Evolutionary conservation across 2,888 invertebrate genomes (phyloP).

Genomic region (Orthosia gracilis): DNA sequence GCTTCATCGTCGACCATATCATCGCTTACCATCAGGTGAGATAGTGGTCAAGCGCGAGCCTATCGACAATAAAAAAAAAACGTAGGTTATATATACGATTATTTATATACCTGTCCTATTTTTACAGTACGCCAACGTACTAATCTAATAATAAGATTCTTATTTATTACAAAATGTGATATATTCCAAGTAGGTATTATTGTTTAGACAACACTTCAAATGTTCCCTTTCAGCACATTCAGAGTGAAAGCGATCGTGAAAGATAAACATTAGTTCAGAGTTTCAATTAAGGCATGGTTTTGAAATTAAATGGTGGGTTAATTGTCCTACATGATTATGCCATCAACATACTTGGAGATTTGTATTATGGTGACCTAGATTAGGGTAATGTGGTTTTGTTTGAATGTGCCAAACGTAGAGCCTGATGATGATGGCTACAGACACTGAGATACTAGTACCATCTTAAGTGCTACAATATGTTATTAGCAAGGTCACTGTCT

Average conservation of each 20-base stretch:
- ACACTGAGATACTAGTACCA: not conserved
- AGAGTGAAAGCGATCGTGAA: constrained; percentile 41
- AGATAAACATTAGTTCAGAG: constrained; percentile 50
- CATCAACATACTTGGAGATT: constrained; percentile 32
- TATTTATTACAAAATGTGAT: constrained; percentile 24
- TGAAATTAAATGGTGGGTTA: constrained; percentile 36
- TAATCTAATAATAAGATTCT: not conserved
- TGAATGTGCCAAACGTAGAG: not conserved
- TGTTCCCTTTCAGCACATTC: constrained; percentile 28
- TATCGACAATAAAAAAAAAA: no score
- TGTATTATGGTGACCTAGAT: not conserved
- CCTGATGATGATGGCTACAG: not conserved
- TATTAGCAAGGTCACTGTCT: not conserved
- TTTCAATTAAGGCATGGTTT: constrained; percentile 47
- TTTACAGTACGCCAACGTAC: not conserved
- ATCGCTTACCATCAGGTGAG: no score
- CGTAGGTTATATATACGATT: not conserved
- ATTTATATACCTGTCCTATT: not conserved
- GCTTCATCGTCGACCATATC: no score
- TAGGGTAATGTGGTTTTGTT: not conserved
- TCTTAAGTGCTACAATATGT: no score
- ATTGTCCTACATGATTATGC: constrained; percentile 24
- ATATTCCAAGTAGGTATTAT: constrained; percentile 18
- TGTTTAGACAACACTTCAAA: constrained; percentile 37
- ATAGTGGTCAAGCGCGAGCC: no score